Evolutionary conservation across 2,113 vertebrate species (phyloP).

Genomic region (Aix galericulata): DNA sequence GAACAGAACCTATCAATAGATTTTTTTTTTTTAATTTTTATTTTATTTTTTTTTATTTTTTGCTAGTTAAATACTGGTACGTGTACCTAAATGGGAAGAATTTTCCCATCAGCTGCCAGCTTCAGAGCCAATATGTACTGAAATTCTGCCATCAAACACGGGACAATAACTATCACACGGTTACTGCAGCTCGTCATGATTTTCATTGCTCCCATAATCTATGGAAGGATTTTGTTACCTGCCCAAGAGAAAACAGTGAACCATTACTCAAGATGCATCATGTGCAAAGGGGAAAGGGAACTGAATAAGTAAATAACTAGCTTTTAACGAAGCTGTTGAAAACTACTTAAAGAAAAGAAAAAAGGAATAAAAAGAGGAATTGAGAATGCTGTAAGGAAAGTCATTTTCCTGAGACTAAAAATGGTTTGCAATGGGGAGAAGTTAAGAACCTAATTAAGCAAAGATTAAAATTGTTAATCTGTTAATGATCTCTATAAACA

Average conservation of each 20-base stretch:
- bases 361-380: neutral
- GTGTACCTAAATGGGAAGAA: slow-evolving; percentile 29
- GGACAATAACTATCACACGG: slow-evolving; percentile 9
- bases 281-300: slow-evolving; percentile 8
- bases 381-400: neutral
- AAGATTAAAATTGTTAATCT: neutral
- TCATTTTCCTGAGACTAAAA: neutral
- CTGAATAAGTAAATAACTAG: slow-evolving; percentile 38
- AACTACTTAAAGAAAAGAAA: neutral
- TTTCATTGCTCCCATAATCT: slow-evolving; percentile 54
- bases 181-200: slow-evolving; percentile 25
- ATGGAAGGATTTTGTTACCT: slow-evolving; percentile 46
- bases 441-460: neutral
- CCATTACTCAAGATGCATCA: slow-evolving; percentile 35
- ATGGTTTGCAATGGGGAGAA: neutral
- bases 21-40: too few species aligned
- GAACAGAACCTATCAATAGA: neutral
- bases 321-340: slow-evolving; percentile 15
- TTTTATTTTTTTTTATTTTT: neutral
- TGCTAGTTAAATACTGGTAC: neutral
- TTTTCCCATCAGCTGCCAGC: neutral
- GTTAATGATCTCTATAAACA: neutral
- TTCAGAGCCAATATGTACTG: neutral
- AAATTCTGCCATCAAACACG: neutral
- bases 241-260: neutral